Evolutionary conservation across 2,797 vertebrate genomes (phyloP), one percentile per base, ranked within the genome.

Genomic region (Erethizon dorsatum): DNA sequence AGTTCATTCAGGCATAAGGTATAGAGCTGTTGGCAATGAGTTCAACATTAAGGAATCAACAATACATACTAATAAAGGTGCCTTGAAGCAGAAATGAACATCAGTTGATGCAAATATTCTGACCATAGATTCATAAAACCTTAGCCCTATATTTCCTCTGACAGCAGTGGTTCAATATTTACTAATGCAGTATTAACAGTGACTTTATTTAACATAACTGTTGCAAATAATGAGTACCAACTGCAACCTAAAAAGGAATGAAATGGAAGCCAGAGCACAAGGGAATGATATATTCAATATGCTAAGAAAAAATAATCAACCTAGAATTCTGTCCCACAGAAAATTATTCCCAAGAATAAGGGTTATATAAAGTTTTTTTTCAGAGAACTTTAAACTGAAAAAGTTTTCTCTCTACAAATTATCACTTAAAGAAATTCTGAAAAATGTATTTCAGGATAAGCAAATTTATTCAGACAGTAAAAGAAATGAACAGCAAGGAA

Each of bases 351-450:
- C 50, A 63, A 88, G 54, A 79, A 69, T 54, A 26, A 80, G 2
- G 41, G 14, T 50, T 14, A 41, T 24, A 61, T 57, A 63, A 94
- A 88, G 47, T 67, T 75, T 78, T 12, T 83, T 78, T 91, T 88
- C 61, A 73, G 79, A 85, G 47, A 78, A 84, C 31, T 26, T 79
- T 91, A 77, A 79, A 61, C 14, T 84, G 45, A 88, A 88, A 88
- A 69, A 69, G 56, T 20, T 41, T 79, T 28, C 22, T 50, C 57
- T 28, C 45, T 56, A 33, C 1, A 94, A 75, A 71, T 67, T 86
- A 7, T 91, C 31, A 37, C 50, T 75, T 75, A 79, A 59, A 56
- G 22, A 83, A 95, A 84, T 92, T 78, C 61, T 83, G 45, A 65
- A 88, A 91, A 67, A 24, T 63, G 8, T 22, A 65, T 89, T 71